phyloP scores from a whole-genome alignment of 2,888 invertebrate species.

The Andrena haemorrhoa region DNA sequence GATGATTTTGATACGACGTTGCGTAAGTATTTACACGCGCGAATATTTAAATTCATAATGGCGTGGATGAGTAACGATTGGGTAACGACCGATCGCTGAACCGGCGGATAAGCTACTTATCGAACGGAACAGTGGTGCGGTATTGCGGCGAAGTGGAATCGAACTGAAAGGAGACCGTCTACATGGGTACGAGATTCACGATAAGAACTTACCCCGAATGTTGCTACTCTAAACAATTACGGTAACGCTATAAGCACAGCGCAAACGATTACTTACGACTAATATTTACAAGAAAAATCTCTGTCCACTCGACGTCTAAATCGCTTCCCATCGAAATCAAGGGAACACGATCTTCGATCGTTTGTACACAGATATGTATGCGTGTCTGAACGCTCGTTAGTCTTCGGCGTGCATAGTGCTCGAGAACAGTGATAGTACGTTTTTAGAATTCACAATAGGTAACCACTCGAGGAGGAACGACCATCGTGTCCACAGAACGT shows the following conservation, averaged over 20 bases:
- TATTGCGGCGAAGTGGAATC: constrained; percentile 30
- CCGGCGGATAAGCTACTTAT: constrained; percentile 50
- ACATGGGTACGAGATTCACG: not conserved
- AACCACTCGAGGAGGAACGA: constrained; percentile 17
- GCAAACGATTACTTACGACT: constrained; percentile 47
- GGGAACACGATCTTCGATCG: constrained; percentile 2
- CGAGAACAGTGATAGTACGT: constrained; percentile 5
- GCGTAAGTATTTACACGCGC: constrained; percentile 39
- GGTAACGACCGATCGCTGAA: constrained; percentile 58
- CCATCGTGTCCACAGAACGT: constrained; percentile 13
- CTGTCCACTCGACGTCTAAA: no score
- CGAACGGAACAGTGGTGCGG: constrained; percentile 29
- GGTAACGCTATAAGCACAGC: constrained; percentile 8
- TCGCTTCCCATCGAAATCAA: no score
- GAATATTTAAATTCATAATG: constrained; percentile 27
- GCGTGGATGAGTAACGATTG: constrained; percentile 41
- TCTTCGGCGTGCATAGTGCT: constrained; percentile 9
- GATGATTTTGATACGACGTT: constrained; percentile 47
- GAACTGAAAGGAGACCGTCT: constrained; percentile 18
- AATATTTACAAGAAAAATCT: constrained; percentile 61
- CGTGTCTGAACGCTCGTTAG: not conserved
- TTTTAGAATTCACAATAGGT: not conserved
- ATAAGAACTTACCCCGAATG: constrained; percentile 17
- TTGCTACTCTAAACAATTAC: constrained; percentile 32
- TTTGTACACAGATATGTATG: not conserved